Evolutionary conservation across 2,888 invertebrate genomes (phyloP), one percentile per base, ranked within the genome.

Genomic region (Gasteruption jaculator): DNA sequence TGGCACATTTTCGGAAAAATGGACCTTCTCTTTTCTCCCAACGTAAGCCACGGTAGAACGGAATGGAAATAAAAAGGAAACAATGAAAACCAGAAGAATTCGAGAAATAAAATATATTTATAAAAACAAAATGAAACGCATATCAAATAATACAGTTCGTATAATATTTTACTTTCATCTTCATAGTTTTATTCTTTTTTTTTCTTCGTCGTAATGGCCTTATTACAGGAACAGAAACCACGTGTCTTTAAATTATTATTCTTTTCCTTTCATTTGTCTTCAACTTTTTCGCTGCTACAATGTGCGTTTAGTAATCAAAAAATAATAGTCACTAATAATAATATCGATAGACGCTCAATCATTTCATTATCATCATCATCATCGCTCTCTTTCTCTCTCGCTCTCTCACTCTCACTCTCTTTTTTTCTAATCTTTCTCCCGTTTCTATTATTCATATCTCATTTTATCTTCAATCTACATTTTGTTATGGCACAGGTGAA

Each of bases 31-130:
- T n/a, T n/a, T n/a, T n/a, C n/a, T 27, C 32, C 19, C 27, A 41
- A 41, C 36, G 22, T 19, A 30, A 25, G 12, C 7, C 15, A 20
- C 20, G 27, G 16, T 15, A 18, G 15, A 25, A 21, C 20, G 5
- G n/a, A 38, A 33, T 35, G 18, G 42, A 43, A 44, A 22, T 15
- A 10, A 19, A 40, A 32, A 15, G 11, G 41, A 33, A 18, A 49
- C 33, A 35, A 32, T 21, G 15, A 25, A 16, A 27, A 21, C 32
- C 36, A 41, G 30, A 14, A 46, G 48, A 48, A 47, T 63, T 61
- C 56, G 46, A 48, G 63, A 64, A 67, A 67, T 66, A 68, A 68
- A 67, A 68, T 68, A 68, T 68, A 68, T 68, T 68, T 68, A 63
- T 63, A 67, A 66, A 64, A 66, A 64, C 65, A 67, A 61, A 68